Percentiles rank a stretch among this genome's conserved stretches.
phyloP scores from a whole-genome alignment of 2,797 vertebrate genomes.

The Gymnocypris eckloni region DNA sequence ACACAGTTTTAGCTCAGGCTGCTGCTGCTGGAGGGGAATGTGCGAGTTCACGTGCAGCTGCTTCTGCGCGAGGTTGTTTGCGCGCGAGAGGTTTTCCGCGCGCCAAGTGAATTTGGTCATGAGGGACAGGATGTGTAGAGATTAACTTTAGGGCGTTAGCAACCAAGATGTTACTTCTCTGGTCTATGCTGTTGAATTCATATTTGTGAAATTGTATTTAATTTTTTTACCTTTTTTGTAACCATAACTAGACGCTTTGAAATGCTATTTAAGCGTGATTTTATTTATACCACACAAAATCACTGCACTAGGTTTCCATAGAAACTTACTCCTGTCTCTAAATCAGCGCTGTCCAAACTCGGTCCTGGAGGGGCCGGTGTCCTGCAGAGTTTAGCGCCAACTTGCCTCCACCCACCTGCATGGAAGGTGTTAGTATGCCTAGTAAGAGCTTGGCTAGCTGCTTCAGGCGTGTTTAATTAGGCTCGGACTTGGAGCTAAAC shows the following conservation, averaged over 20 bases:
- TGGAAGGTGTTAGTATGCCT: no score
- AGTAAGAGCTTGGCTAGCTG: no score
- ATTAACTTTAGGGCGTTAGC: background rate
- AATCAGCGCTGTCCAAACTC: no score
- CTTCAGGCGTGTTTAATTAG: no score
- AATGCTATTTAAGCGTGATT: background rate
- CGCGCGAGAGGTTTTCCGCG: background rate
- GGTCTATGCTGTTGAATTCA: background rate
- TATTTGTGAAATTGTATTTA: background rate
- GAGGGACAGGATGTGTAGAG: background rate
- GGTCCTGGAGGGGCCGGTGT: no score
- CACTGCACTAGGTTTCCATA: background rate
- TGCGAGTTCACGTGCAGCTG: background rate
- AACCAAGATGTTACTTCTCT: no score
- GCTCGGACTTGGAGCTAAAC: no score
- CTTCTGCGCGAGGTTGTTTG: slow-evolving; percentile 14
- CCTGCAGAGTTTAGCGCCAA: no score
- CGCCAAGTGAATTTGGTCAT: slow-evolving; percentile 25
- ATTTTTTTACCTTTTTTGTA: background rate
- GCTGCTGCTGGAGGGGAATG: background rate
- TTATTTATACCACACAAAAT: background rate
- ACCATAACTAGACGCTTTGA: background rate
- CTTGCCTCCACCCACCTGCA: no score
- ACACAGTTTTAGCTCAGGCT: background rate
- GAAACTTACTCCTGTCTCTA: background rate